phyloP scores from a whole-genome alignment of 2,113 vertebrate genomes.

The Ictidomys tridecemlineatus region DNA sequence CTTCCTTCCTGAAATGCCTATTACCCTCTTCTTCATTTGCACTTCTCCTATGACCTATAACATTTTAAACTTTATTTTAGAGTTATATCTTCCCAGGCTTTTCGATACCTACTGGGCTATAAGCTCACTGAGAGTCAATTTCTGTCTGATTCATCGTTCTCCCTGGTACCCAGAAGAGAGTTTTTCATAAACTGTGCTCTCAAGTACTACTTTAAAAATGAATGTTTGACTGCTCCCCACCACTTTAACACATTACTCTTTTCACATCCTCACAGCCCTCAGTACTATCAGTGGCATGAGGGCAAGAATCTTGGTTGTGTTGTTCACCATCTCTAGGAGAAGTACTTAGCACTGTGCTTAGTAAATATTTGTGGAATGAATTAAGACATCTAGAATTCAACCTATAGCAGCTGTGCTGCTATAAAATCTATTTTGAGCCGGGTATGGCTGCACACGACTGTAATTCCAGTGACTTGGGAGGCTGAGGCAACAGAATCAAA shows the following conservation, averaged over 20 bases:
- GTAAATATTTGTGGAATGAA: constrained; percentile 40
- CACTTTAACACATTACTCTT: neutral
- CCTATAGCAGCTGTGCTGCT: neutral
- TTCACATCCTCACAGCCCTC: neutral
- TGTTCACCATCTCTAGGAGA: neutral
- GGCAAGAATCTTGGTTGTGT: neutral
- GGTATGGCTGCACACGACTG: too few relatives aligned
- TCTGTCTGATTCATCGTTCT: neutral
- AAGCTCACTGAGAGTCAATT: neutral
- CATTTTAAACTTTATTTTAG: neutral
- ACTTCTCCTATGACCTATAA: neutral
- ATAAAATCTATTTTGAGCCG: neutral
- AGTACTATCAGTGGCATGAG: neutral
- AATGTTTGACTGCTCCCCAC: neutral
- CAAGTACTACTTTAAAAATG: neutral
- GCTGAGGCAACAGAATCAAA: too few relatives aligned
- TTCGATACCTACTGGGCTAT: neutral
- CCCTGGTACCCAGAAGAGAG: neutral
- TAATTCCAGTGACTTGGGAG: too few relatives aligned
- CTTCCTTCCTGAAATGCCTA: neutral
- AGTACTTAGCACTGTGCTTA: neutral
- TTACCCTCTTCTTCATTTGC: neutral
- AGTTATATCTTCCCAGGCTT: neutral
- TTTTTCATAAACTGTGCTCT: neutral
- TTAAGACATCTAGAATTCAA: neutral